phyloP scores from a whole-genome alignment of 2,113 vertebrate species.

The Variabilichromis moorii region DNA sequence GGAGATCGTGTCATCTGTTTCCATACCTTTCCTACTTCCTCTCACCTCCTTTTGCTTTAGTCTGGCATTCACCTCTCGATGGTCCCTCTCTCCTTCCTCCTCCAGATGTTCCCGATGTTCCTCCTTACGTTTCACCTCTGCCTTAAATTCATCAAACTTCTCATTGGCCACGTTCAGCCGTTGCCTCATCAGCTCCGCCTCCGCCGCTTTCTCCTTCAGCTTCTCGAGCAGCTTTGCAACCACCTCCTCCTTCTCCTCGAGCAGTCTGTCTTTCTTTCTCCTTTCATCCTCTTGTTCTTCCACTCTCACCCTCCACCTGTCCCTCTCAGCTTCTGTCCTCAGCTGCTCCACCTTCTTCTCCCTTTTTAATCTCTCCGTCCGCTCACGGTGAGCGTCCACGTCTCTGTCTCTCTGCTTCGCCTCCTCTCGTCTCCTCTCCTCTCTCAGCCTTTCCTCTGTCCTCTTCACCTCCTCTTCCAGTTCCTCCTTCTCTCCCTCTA shows the following conservation, averaged over 20 bases:
- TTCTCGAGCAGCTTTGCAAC: not conserved
- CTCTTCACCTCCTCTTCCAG: not conserved
- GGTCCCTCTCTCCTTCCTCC: not conserved
- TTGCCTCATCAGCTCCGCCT: conserved; percentile 27
- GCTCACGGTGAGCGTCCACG: conserved; percentile 6
- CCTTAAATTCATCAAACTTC: conserved; percentile 20
- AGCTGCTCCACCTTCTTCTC: not conserved
- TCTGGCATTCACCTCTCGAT: not conserved
- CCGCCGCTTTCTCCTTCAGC: not conserved
- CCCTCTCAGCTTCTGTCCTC: not conserved
- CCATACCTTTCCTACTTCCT: conserved; percentile 13
- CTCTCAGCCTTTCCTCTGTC: not conserved
- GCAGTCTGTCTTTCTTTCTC: not conserved
- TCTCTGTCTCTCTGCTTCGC: conserved; percentile 12
- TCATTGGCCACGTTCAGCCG: conserved; percentile 21
- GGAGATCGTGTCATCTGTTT: conserved; percentile 5
- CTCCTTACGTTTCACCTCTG: conserved; percentile 15
- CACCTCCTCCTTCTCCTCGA: not conserved
- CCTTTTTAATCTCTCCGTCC: conserved; percentile 9
- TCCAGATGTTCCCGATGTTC: not conserved
- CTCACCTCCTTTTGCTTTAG: conserved; percentile 16
- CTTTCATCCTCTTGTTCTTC: not conserved
- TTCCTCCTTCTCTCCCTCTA: not conserved
- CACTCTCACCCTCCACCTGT: not conserved
- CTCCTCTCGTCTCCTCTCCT: not conserved